Evolutionary conservation across 2,888 invertebrate species (phyloP), one percentile per base, ranked within the genome.

Genomic region (Sympetrum striolatum): DNA sequence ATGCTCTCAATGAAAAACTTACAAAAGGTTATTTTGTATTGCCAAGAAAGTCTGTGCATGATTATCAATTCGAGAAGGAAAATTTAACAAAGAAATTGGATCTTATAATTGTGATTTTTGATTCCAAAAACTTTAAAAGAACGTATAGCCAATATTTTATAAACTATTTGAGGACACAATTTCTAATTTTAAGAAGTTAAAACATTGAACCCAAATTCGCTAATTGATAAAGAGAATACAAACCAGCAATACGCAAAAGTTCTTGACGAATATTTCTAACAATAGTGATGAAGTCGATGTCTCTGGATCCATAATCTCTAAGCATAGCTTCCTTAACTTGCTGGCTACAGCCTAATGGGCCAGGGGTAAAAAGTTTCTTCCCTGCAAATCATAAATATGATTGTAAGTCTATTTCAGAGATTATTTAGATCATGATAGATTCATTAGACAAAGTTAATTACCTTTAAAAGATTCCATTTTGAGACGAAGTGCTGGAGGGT

Each of bases 351-450:
- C 93, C 93, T 73, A 94, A 92, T 4, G 94, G 94, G 25, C 94
- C 94, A 6, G 94, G 94, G 2, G 94, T 94, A 91, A 94, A 94
- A 48, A 94, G 92, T 91, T 94, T 94, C 91, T 93, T 93, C 81
- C 92, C 92, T 58, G 58, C 81, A 86, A 14, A 22, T 60, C 53
- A 60, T 64, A 73, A 73, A 73, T 31, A 14, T 31, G 14, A 10
- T 31, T 3, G 31, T 31, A 6, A 73, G 3, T 5, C 10, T 14
- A 31, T 73, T 14, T 73, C 31, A 73, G 3, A 31, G 15, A 73
- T 31, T 31, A 10, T 2, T 73, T 0, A 25, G 2, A 25, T n/a
- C n/a, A n/a, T n/a, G n/a, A n/a, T n/a, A 73, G 8, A 53, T 18
- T 53, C 8, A 31, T 2, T 31, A 25, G 15, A 31, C 10, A 73